Evolutionary conservation across 1,140 invertebrate species (phyloP), one percentile per base, ranked within the genome.

Genomic region (Sycophaga agraensis): DNA sequence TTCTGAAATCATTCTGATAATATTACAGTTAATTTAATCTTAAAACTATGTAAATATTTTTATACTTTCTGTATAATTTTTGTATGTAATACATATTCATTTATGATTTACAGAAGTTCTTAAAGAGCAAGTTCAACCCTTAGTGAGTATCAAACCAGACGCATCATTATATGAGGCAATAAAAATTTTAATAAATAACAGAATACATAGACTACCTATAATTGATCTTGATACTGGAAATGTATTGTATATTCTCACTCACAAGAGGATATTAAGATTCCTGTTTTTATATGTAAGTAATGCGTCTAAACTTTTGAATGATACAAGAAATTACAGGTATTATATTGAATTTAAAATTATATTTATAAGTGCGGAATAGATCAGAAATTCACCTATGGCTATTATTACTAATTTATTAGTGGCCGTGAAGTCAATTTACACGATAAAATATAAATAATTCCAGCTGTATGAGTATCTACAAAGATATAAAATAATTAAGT

Each of bases 181-280:
- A 67, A 88, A 89, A 77, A 92, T 89, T 65, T 84, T 99, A 64
- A 94, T 97, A 66, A 88, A 90, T 69, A 96, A 95, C 80, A 88
- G 91, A 80, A 98, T 99, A 70, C 98, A 99, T 85, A 86, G 97
- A 73, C 85, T 98, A 71, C 97, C 97, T 70, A 95, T 99, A 61
- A 94, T 99, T 73, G 96, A 99, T 82, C 88, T 89, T 14, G 84
- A 88, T 43, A 97, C 96, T 16, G 96, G 96, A 76, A 98, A 99
- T 81, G 97, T 99, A 66, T 87, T 98, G 54, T 99, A 99, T 79
- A 98, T 99, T 78, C 87, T 99, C 64, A 99, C 97, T 48, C 97
- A 99, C 80, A 99, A 99, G 83, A 87, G 97, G 73, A 98, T 99
- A 81, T 87, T 99, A 58, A 89, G 96, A 76, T 99, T 99, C 83